Evolutionary conservation across 2,888 invertebrate genomes (phyloP), one percentile per base, ranked within the genome.

Genomic region (Tetranychus piercei): DNA sequence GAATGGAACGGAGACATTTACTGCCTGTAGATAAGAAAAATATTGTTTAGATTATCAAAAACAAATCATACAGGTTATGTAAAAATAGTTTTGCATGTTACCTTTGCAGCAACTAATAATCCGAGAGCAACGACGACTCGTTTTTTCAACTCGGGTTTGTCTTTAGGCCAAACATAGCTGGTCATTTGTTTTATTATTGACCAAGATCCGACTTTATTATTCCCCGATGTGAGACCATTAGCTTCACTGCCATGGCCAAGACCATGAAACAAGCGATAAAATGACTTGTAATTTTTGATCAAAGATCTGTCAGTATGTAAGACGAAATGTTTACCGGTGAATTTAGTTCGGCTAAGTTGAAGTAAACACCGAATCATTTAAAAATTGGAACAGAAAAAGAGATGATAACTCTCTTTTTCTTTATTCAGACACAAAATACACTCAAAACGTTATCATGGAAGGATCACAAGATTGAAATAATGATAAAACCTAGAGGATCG

Each of bases 81-180:
- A 43, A 34, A 18, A 22, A 45, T 20, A 8, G 55, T 22, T 74
- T 44, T 15, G n/a, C 20, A 45, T 15, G 6, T 44, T 77, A 84
- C 84, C 82, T 86, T 86, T 4, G 85, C 83, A 6, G 82, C 81
- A 45, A 84, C 77, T 6, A 86, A 80, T 15, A 86, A 79, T 7
- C 80, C 78, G 9, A 85, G 70, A 7, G 99, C 93, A 71, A 92
- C 80, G 80, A 90, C 86, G 22, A 99, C 97, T 77, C 95, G 86
- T 78, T 86, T 86, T 79, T 88, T 85, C 77, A 92, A 88, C 79
- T 86, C 86, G 76, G 85, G 83, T 81, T 93, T 89, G 82, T 92
- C 90, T 86, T 91, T 90, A 44, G 97, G 97, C 97, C 97, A 97
- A 75, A 97, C 90, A 84, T 95, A 94, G 73, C 87, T 87, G 82